A percentile compares a stretch with the other conserved stretches of the same genome.
phyloP scores from a whole-genome alignment of 2,888 invertebrate species.

The Hirudinaria manillensis region DNA sequence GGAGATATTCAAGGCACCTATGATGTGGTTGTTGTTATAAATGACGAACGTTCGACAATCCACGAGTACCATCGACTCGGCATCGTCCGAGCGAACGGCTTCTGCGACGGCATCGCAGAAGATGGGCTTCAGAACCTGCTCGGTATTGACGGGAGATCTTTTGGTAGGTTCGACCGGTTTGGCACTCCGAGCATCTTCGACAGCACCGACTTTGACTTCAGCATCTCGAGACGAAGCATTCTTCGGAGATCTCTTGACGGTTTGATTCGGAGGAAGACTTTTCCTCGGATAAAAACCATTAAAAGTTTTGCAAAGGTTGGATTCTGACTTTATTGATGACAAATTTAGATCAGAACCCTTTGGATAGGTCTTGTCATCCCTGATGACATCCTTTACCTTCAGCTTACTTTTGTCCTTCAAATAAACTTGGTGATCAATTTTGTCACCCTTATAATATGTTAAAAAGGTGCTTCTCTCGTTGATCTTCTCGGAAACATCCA shows the following conservation, averaged over 20 bases:
- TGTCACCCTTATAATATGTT: not conserved
- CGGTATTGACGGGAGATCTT: not conserved
- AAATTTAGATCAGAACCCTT: not conserved
- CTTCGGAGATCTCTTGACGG: not conserved
- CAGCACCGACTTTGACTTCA: not conserved
- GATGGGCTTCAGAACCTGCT: not conserved
- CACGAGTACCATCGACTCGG: conserved; percentile 15
- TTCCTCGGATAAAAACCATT: not conserved
- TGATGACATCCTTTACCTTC: not conserved
- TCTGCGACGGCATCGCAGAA: not conserved
- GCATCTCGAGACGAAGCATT: not conserved
- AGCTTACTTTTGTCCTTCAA: conserved; percentile 8
- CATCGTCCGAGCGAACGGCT: not conserved
- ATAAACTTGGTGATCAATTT: not conserved
- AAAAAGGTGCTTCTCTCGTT: not conserved
- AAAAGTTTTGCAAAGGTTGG: not conserved
- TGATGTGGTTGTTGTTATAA: conserved; percentile 66
- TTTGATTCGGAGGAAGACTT: conserved; percentile 15
- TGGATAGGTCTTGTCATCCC: not conserved
- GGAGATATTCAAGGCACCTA: conserved; percentile 64
- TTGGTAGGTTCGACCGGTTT: conserved; percentile 8
- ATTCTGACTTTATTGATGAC: conserved; percentile 14
- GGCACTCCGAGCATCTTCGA: not conserved
- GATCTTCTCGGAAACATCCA: not conserved
- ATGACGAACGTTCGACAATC: conserved; percentile 68